phyloP scores from a whole-genome alignment of 2,888 invertebrate species.

The Venustoraphidia nigricollis region DNA sequence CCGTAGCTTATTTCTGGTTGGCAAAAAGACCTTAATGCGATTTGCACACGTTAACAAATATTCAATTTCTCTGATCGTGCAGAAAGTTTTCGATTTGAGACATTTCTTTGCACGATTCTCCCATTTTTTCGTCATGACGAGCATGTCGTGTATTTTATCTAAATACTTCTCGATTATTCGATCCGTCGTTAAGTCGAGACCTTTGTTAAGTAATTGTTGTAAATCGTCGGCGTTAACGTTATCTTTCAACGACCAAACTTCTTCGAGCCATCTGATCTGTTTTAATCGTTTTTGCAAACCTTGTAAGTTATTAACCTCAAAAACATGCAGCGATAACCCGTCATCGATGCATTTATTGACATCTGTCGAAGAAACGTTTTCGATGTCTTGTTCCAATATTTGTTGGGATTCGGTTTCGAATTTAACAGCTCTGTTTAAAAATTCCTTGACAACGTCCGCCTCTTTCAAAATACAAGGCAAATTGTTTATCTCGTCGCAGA shows the following conservation, averaged over 20 bases:
- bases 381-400: slow-evolving; percentile 30
- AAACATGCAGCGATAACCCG: slow-evolving; percentile 58
- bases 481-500: slow-evolving; percentile 64
- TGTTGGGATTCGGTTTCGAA: slow-evolving; percentile 50
- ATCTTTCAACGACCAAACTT: slow-evolving; percentile 33
- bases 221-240: slow-evolving; percentile 28
- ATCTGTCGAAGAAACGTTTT: slow-evolving; percentile 30
- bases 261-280: slow-evolving; percentile 54
- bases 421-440: slow-evolving; percentile 49
- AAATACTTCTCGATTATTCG: slow-evolving; percentile 43
- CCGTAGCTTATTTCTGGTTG: slow-evolving; percentile 50
- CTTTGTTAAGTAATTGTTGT: slow-evolving; percentile 40
- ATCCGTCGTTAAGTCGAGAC: slow-evolving; percentile 43
- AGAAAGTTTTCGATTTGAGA: slow-evolving; percentile 34
- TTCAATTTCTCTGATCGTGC: slow-evolving; percentile 36
- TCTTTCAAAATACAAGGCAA: slow-evolving; percentile 68
- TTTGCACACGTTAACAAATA: slow-evolving; percentile 47
- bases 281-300: slow-evolving; percentile 43
- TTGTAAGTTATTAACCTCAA: slow-evolving; percentile 53
- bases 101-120: slow-evolving; percentile 46
- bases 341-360: slow-evolving; percentile 58
- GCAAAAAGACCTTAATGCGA: slow-evolving; percentile 56
- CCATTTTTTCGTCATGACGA: slow-evolving; percentile 47
- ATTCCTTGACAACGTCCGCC: slow-evolving; percentile 50
- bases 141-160: slow-evolving; percentile 38